A percentile compares a stretch with the other conserved stretches of the same genome.
Evolutionary conservation across 2,113 vertebrate species (phyloP).

Genomic region (Columba janthina): DNA sequence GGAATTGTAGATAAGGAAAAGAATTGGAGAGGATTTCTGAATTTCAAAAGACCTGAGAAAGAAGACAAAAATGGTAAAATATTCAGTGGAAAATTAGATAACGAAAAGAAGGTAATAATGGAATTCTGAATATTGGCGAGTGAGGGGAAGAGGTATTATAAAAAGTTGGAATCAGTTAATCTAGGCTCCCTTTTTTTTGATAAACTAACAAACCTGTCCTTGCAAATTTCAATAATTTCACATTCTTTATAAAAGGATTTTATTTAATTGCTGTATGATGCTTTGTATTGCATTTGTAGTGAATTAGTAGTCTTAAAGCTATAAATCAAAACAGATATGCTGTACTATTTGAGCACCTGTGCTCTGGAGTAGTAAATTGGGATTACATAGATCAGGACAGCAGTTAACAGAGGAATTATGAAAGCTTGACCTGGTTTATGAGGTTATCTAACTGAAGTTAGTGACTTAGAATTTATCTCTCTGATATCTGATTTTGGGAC

Average conservation of each 20-base stretch:
- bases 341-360: slow-evolving; percentile 22
- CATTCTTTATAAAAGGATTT: background rate
- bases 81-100: background rate
- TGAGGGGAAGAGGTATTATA: background rate
- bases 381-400: slow-evolving; percentile 20
- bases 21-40: background rate
- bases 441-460: slow-evolving; percentile 3
- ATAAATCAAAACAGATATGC: slow-evolving; percentile 10
- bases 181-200: background rate
- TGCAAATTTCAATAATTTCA: background rate
- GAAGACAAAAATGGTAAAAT: background rate
- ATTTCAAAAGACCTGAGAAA: background rate
- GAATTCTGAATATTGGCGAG: background rate
- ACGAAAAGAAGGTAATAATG: background rate
- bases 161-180: background rate
- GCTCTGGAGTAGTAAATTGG: background rate
- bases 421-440: slow-evolving; percentile 27
- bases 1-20: background rate
- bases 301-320: background rate
- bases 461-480: background rate
- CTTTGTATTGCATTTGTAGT: background rate
- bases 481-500: background rate
- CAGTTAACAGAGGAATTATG: slow-evolving; percentile 1
- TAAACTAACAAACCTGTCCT: background rate
- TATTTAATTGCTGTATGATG: background rate